Evolutionary conservation across 2,113 vertebrate genomes (phyloP).

Genomic region (Acrocephalus arundinaceus): DNA sequence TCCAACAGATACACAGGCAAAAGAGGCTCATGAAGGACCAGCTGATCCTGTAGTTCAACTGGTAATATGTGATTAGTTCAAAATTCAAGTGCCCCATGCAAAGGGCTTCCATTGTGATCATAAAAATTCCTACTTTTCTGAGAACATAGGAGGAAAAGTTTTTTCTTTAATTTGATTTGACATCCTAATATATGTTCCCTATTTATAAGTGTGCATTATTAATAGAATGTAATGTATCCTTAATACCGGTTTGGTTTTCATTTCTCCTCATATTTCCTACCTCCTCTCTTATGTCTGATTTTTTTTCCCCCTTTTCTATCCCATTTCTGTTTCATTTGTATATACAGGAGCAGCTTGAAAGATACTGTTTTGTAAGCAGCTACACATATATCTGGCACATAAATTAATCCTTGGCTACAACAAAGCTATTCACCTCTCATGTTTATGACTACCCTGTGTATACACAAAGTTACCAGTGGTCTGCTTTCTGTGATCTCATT

Average conservation of each 20-base stretch:
- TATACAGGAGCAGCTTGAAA: not conserved
- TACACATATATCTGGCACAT: not conserved
- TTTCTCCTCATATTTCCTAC: not conserved
- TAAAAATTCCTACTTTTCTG: not conserved
- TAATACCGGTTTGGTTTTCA: not conserved
- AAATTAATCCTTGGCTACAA: not conserved
- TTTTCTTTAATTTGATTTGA: not conserved
- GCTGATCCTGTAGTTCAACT: not conserved
- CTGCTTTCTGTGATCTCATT: not conserved
- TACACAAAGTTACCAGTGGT: accelerated
- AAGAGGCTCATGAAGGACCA: not conserved
- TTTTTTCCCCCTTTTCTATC: not conserved
- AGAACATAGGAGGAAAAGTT: not conserved
- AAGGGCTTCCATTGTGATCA: not conserved
- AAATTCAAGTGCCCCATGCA: not conserved
- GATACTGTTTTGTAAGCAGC: not conserved
- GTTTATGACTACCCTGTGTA: not conserved
- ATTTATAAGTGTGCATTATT: not conserved
- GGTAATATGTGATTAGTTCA: not conserved
- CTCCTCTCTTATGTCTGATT: not conserved
- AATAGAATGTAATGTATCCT: not conserved
- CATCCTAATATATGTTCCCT: not conserved
- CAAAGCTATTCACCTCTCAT: not conserved
- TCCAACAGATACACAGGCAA: not conserved
- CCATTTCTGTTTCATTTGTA: not conserved